phyloP scores from a whole-genome alignment of 1,140 invertebrate genomes.

The Drosophila arizonae region DNA sequence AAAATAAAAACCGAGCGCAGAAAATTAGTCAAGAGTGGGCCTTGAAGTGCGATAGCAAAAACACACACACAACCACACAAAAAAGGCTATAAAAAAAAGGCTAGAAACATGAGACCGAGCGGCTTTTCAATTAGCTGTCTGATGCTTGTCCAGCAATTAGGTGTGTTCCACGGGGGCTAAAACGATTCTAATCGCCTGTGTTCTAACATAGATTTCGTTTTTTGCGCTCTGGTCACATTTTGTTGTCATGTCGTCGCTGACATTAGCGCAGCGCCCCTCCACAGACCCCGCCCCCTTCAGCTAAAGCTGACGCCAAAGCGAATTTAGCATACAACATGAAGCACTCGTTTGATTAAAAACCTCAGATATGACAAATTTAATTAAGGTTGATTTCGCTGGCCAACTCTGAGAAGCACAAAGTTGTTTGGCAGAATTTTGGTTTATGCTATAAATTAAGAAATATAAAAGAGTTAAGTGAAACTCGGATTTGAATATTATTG shows the following conservation, averaged over 20 bases:
- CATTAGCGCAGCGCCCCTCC: constrained; percentile 52
- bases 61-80: neutral
- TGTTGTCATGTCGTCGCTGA: constrained; percentile 69
- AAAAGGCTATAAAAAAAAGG: constrained; percentile 5
- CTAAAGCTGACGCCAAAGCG: neutral
- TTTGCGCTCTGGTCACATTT: constrained; percentile 59
- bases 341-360: constrained; percentile 59
- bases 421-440: neutral
- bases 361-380: constrained; percentile 58
- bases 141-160: constrained; percentile 72
- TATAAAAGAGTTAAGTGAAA: too few relatives aligned
- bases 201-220: constrained; percentile 76
- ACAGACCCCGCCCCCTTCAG: constrained; percentile 11
- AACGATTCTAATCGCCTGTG: constrained; percentile 74
- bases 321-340: constrained; percentile 26
- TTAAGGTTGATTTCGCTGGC: neutral
- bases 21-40: constrained; percentile 58
- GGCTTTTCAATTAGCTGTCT: constrained; percentile 73
- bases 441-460: neutral
- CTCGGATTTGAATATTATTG: too few relatives aligned
- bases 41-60: constrained; percentile 49
- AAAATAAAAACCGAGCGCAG: constrained; percentile 19
- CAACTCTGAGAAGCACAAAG: neutral
- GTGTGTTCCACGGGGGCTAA: constrained; percentile 63
- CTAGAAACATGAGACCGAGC: constrained; percentile 32